A percentile compares a stretch with the other conserved stretches of the same genome.
Conservation (phyloP, 2,888 invertebrate species). For the Alcis repandata region DNA sequence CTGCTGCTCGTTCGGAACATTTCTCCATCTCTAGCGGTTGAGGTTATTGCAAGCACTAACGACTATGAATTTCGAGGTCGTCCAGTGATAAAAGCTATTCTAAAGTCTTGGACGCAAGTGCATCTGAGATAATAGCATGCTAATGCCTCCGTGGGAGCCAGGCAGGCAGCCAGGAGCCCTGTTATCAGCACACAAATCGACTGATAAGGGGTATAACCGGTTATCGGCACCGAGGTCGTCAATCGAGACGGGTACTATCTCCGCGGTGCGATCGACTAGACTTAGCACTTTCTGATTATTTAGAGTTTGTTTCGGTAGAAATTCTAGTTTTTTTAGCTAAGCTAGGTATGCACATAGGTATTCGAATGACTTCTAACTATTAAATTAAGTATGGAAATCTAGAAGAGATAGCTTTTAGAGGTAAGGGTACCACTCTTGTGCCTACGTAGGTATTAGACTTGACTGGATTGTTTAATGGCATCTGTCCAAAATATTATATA, state of each 20-base stretch:
- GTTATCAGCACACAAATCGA: conserved; percentile 31
- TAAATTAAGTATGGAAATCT: too few species aligned
- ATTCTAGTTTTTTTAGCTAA: neutral
- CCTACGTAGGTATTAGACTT: too few species aligned
- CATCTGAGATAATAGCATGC: conserved; percentile 13
- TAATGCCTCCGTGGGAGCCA: conserved; percentile 14
- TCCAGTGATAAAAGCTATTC: neutral
- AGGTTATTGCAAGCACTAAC: too few species aligned
- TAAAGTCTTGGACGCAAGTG: conserved; percentile 15
- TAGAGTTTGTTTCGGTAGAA: neutral
- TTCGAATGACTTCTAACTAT: too few species aligned
- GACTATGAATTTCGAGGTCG: too few species aligned
- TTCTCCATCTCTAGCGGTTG: too few species aligned
- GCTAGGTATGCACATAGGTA: too few species aligned
- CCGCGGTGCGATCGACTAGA: conserved; percentile 32
- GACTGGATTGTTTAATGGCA: too few species aligned
- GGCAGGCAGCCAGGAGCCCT: neutral
- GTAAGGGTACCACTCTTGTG: too few species aligned
- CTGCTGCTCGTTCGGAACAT: too few species aligned
- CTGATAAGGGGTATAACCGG: conserved; percentile 22
- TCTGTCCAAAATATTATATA: too few species aligned
- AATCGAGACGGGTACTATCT: conserved; percentile 37
- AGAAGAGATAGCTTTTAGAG: too few species aligned
- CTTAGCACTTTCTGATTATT: conserved; percentile 44
- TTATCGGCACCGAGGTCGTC: conserved; percentile 26